A percentile compares a stretch with the other conserved stretches of the same genome.
These are phyloP conservation scores for Ceraclea dissimilis DNA, from an alignment of 2,888 invertebrate species.

Conservation along the genomic window DNA sequence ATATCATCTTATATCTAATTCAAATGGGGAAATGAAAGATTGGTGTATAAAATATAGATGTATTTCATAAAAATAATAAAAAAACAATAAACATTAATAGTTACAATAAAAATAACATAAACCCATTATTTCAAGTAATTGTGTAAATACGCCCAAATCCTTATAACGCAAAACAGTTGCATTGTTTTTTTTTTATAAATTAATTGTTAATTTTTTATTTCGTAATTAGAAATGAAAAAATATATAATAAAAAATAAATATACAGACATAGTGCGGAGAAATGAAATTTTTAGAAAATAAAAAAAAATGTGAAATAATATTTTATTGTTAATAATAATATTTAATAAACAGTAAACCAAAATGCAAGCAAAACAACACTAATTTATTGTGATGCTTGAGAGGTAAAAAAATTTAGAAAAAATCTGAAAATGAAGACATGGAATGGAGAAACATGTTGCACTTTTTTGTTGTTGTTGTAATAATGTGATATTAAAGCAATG, in stretches of 20 bases:
- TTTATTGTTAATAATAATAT: background rate
- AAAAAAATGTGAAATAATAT: background rate
- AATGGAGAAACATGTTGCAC: background rate
- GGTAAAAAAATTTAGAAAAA: background rate
- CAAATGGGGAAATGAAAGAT: too few relatives aligned
- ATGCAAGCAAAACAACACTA: background rate
- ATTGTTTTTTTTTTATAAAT: background rate
- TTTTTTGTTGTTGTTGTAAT: too few relatives aligned
- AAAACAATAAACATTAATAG: background rate
- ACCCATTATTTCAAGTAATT: background rate
- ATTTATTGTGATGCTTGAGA: background rate
- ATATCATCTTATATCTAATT: too few relatives aligned
- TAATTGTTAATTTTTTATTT: background rate
- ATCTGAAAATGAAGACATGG: background rate
- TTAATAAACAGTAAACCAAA: background rate
- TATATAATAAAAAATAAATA: background rate
- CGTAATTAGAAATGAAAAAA: background rate
- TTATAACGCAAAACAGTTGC: background rate
- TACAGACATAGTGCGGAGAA: background rate
- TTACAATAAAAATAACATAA: background rate
- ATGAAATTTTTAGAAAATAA: background rate
- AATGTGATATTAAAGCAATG: too few relatives aligned
- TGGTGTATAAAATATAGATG: too few relatives aligned
- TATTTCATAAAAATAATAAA: background rate
- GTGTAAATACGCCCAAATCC: background rate